Conservation (phyloP, 2,113 vertebrate species). For the Cettia cetti region DNA sequence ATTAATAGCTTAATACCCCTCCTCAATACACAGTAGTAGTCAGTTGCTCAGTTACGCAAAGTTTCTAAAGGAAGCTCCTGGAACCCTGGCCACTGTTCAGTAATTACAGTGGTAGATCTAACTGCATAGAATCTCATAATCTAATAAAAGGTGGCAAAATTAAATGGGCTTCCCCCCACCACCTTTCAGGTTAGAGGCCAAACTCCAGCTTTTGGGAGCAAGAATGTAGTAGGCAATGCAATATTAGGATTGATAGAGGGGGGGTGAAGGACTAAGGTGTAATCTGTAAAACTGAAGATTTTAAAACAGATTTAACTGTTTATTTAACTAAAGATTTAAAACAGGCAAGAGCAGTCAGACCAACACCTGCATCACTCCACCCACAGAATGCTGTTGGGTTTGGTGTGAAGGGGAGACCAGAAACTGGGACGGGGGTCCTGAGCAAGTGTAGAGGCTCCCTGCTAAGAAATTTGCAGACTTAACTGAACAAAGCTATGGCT, state of each 20-base stretch:
- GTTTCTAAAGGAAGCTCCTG: not conserved
- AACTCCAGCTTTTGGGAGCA: not conserved
- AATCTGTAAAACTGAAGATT: not conserved
- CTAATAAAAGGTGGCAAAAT: not conserved
- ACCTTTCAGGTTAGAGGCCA: not conserved
- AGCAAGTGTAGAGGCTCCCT: not conserved
- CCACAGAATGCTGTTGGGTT: accelerated
- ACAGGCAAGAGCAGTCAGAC: not conserved
- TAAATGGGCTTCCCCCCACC: not conserved
- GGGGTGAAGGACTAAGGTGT: not conserved
- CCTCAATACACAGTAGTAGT: not conserved
- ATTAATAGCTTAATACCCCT: not conserved
- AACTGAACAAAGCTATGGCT: not conserved
- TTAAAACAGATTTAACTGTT: too few relatives aligned
- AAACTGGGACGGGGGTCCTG: not conserved
- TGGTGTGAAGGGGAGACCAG: accelerated
- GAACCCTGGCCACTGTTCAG: not conserved
- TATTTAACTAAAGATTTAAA: too few relatives aligned
- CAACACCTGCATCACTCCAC: not conserved
- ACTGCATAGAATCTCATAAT: not conserved
- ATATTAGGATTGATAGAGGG: not conserved
- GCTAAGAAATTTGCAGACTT: not conserved
- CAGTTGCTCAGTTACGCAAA: too few relatives aligned
- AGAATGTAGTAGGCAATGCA: not conserved
- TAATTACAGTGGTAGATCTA: not conserved